A percentile compares a stretch with the other conserved stretches of the same genome.
These are phyloP conservation scores for Atta cephalotes DNA, from an alignment of 1,140 invertebrate species.

Conservation along the genomic window DNA sequence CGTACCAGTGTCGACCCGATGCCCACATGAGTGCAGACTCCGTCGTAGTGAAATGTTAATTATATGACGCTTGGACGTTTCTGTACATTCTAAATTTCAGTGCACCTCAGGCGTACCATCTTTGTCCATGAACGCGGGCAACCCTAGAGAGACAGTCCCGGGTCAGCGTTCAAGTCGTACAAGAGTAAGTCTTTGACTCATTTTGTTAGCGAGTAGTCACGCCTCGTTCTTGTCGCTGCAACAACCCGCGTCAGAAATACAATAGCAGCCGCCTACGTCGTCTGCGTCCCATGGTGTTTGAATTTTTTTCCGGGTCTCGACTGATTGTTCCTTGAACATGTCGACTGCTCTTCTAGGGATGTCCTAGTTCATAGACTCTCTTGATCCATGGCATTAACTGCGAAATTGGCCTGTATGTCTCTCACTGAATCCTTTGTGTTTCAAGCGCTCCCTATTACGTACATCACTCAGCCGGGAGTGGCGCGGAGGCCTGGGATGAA, in stretches of 20 bases:
- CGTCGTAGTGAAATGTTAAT: conserved; percentile 73
- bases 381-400: conserved; percentile 81
- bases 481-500: conserved; percentile 78
- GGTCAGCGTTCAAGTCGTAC: conserved; percentile 80
- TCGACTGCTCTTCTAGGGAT: conserved; percentile 79
- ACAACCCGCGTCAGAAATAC: conserved; percentile 64
- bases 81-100: conserved; percentile 84
- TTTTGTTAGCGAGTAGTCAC: conserved; percentile 77
- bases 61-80: conserved; percentile 79
- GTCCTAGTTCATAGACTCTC: conserved; percentile 78
- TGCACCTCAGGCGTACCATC: conserved; percentile 82
- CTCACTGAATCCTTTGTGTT: conserved; percentile 76
- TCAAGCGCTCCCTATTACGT: conserved; percentile 76
- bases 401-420: conserved; percentile 77
- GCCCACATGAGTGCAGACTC: conserved; percentile 75
- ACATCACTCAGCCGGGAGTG: conserved; percentile 77
- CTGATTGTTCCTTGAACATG: conserved; percentile 78
- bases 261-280: conserved; percentile 63
- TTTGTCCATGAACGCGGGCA: conserved; percentile 83
- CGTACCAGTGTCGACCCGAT: conserved; percentile 74
- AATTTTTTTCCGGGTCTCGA: conserved; percentile 71
- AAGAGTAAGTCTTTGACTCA: conserved; percentile 81
- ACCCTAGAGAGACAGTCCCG: conserved; percentile 81
- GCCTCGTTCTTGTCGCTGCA: conserved; percentile 76
- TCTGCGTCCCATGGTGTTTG: conserved; percentile 43